Percentiles rank a stretch among this genome's conserved stretches.
Conservation (phyloP, 2,113 vertebrate species). For the Pipra filicauda region DNA sequence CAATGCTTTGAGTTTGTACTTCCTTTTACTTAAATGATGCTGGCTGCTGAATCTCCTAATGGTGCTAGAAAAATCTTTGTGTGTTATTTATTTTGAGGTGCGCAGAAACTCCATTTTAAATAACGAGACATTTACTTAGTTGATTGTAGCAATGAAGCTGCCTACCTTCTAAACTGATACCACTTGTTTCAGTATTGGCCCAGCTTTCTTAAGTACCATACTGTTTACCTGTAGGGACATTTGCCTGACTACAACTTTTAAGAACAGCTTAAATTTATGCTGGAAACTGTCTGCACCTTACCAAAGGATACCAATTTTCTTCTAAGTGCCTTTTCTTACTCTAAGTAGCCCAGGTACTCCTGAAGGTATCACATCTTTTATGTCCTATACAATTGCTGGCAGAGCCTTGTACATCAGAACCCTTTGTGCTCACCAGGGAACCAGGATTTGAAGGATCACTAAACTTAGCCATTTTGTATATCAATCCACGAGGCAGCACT, state of each 20-base stretch:
- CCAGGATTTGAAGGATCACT: conserved; percentile 15
- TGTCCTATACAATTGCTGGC: neutral
- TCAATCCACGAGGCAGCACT: neutral
- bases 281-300: neutral
- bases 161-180: neutral
- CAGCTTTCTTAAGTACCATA: neutral
- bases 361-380: neutral
- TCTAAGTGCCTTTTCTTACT: neutral
- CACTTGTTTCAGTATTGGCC: neutral
- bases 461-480: conserved; percentile 18
- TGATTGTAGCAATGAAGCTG: neutral
- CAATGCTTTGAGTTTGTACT: neutral
- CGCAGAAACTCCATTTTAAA: neutral
- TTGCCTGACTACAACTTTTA: neutral
- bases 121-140: neutral
- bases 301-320: neutral
- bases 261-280: neutral
- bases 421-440: neutral
- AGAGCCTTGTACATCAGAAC: neutral
- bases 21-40: neutral
- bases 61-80: neutral
- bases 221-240: neutral
- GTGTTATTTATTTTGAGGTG: neutral
- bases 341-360: neutral
- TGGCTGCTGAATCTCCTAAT: neutral